phyloP scores from a whole-genome alignment of 2,888 invertebrate genomes.

The Agrenia bidenticulata region DNA sequence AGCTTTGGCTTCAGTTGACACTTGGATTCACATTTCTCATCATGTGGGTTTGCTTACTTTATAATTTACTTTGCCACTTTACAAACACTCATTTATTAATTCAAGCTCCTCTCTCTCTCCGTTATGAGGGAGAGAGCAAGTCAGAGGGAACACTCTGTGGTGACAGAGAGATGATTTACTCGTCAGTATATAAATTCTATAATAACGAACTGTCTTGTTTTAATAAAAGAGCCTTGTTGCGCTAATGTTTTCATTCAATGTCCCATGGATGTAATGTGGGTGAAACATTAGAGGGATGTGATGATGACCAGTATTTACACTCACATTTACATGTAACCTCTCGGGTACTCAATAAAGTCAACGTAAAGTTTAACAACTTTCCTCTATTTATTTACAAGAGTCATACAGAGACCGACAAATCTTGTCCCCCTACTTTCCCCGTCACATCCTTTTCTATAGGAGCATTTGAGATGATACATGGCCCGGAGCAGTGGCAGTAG shows the following conservation, averaged over 20 bases:
- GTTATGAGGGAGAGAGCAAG: no score
- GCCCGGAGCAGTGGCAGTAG: no score
- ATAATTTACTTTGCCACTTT: slow-evolving; percentile 20
- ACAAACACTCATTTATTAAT: slow-evolving; percentile 25
- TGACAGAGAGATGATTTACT: slow-evolving; percentile 21
- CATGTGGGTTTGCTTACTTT: slow-evolving; percentile 8
- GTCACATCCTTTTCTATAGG: no score
- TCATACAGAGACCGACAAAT: no score
- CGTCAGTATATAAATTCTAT: not conserved
- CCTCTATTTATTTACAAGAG: no score
- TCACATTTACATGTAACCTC: no score
- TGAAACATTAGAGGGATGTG: slow-evolving; percentile 10
- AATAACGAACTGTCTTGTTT: slow-evolving; percentile 3
- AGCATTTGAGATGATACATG: no score
- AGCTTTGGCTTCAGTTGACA: slow-evolving; percentile 4
- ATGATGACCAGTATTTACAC: slow-evolving; percentile 2
- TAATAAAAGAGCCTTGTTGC: slow-evolving; percentile 15
- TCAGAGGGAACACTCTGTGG: slow-evolving; percentile 1
- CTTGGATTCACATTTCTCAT: slow-evolving; percentile 20
- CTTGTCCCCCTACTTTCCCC: no score
- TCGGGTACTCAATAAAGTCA: slow-evolving; percentile 15
- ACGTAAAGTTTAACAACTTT: slow-evolving; percentile 19
- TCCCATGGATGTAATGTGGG: slow-evolving; percentile 10
- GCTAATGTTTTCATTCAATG: slow-evolving; percentile 18
- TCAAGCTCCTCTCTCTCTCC: not conserved